These are phyloP conservation scores for Bradynema listronoti DNA, from an alignment of 1,140 invertebrate genomes.

Conservation along the genomic window DNA sequence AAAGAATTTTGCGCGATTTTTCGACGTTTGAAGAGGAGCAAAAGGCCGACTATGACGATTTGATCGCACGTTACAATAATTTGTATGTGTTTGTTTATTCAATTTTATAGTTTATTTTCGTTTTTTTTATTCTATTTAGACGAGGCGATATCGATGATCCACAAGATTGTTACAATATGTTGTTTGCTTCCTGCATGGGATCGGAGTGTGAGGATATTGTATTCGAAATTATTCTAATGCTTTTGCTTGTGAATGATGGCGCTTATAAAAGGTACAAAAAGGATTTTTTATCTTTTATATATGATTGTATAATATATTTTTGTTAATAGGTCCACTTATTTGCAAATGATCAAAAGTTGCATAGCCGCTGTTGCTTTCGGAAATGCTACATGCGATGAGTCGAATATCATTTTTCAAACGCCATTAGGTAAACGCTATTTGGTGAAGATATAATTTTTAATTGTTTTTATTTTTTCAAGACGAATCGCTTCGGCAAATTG, in stretches of 20 bases:
- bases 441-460: neutral
- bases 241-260: conserved; percentile 21
- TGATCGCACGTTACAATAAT: conserved; percentile 20
- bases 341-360: conserved; percentile 18
- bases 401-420: conserved; percentile 16
- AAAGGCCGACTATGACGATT: conserved; percentile 26
- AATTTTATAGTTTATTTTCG: conserved; percentile 11
- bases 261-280: conserved; percentile 27
- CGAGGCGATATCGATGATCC: conserved; percentile 19
- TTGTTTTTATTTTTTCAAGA: conserved; percentile 10
- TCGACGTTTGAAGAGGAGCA: conserved; percentile 16
- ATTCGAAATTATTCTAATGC: conserved; percentile 21
- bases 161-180: conserved; percentile 24
- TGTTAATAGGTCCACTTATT: conserved; percentile 15
- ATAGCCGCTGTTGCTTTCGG: conserved; percentile 17
- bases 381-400: conserved; percentile 13
- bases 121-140: conserved; percentile 23
- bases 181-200: conserved; percentile 28
- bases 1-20: conserved; percentile 16
- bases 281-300: no score
- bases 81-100: conserved; percentile 14
- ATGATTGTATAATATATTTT: neutral
- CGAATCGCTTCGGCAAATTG: conserved; percentile 23
- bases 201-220: conserved; percentile 27
- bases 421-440: conserved; percentile 12